phyloP scores from a whole-genome alignment of 1,140 invertebrate species.

The Drosophila carrolli region DNA sequence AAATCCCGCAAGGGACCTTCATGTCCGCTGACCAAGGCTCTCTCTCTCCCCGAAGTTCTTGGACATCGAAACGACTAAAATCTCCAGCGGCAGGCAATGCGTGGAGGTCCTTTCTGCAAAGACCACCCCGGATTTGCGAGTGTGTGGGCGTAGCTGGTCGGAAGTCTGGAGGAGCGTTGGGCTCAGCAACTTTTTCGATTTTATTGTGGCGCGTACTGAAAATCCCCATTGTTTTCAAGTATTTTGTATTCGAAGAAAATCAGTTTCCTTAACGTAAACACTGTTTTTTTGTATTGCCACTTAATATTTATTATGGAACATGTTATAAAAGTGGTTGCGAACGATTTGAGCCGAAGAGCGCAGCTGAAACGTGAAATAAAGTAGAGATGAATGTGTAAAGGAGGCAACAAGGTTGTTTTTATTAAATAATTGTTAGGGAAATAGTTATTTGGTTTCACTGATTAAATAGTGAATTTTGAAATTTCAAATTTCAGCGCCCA shows the following conservation, averaged over 20 bases:
- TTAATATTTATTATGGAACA: conserved; percentile 50
- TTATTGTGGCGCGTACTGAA: conserved; percentile 73
- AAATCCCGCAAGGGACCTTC: conserved; percentile 1
- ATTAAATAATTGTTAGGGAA: background rate
- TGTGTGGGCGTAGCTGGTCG: conserved; percentile 1
- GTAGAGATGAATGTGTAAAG: conserved; percentile 64
- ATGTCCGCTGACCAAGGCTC: conserved; percentile 42
- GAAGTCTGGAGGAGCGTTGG: conserved; percentile 13
- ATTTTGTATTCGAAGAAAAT: conserved; percentile 52
- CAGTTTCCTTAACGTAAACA: conserved; percentile 40
- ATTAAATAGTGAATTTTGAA: background rate
- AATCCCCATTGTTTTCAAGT: conserved; percentile 41
- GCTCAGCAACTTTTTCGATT: conserved; percentile 45
- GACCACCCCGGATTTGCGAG: conserved; percentile 9
- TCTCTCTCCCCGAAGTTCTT: conserved; percentile 63
- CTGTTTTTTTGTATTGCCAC: conserved; percentile 63
- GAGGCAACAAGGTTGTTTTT: conserved; percentile 8
- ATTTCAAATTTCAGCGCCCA: background rate
- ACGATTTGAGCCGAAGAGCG: conserved; percentile 17
- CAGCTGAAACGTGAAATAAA: conserved; percentile 66
- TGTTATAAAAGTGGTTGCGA: conserved; percentile 47
- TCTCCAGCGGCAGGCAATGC: conserved; percentile 36
- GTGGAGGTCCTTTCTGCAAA: conserved; percentile 12
- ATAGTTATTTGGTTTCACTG: too few relatives aligned
- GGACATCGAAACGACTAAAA: conserved; percentile 32